These are phyloP conservation scores for Rhopalosiphum padi DNA, from an alignment of 1,140 invertebrate genomes.

Conservation along the genomic window DNA sequence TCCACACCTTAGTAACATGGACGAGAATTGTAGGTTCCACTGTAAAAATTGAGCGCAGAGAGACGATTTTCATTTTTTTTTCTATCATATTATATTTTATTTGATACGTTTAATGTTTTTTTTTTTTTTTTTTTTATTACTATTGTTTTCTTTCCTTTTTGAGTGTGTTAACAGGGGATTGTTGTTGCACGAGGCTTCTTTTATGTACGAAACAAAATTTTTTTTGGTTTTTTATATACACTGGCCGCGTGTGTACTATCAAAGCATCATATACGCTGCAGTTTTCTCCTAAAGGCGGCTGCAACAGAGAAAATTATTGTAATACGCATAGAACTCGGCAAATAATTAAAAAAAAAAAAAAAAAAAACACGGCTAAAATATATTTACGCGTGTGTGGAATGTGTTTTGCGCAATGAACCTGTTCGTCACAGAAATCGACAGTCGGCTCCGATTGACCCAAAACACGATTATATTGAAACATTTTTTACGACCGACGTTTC, in stretches of 20 bases:
- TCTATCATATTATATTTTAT: constrained; percentile 2
- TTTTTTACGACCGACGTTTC: background rate
- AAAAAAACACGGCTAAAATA: constrained; percentile 27
- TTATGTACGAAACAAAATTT: background rate
- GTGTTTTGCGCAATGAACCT: constrained; percentile 51
- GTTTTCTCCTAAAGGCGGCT: constrained; percentile 1
- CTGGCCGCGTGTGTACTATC: constrained; percentile 27
- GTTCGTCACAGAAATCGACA: constrained; percentile 56
- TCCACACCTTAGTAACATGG: background rate
- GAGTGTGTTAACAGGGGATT: constrained; percentile 57
- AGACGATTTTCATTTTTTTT: background rate
- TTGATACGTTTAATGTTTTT: constrained; percentile 34
- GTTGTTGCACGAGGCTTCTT: constrained; percentile 51
- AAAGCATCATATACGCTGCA: constrained; percentile 18
- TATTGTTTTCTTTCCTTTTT: background rate
- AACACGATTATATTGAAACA: background rate
- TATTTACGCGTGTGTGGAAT: constrained; percentile 34
- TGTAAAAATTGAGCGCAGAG: background rate
- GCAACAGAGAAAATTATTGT: background rate
- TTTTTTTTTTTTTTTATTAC: background rate
- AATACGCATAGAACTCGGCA: constrained; percentile 52
- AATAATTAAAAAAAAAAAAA: background rate
- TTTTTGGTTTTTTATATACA: constrained; percentile 45
- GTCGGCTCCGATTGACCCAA: constrained; percentile 37
- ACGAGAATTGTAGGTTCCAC: background rate